Evolutionary conservation across 2,797 vertebrate genomes (phyloP).

Genomic region (Clarias fuscus): DNA sequence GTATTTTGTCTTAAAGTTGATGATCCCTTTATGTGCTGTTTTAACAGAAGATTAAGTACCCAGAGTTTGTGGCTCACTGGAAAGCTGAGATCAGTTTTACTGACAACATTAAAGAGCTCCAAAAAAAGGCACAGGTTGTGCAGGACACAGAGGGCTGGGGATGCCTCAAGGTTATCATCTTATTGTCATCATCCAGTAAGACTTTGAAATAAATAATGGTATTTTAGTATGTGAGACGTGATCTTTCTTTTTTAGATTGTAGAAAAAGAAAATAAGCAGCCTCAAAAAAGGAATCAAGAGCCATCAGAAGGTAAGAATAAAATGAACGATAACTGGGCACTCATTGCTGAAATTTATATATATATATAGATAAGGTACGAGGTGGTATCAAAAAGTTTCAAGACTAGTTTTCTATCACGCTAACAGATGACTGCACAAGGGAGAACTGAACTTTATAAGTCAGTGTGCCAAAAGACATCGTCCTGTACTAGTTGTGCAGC

Average conservation of each 20-base stretch:
- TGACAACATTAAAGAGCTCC: not conserved
- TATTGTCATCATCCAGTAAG: not conserved
- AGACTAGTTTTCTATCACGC: no score
- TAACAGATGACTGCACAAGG: no score
- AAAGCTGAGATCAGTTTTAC: not conserved
- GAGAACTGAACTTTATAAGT: no score
- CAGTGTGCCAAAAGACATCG: no score
- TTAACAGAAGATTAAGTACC: conserved; percentile 39
- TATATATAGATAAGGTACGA: no score
- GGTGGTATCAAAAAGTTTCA: no score
- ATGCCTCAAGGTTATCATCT: conserved; percentile 31
- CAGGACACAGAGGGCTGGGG: conserved; percentile 44
- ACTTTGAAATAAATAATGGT: not conserved
- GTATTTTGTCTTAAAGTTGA: not conserved
- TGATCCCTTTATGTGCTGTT: not conserved
- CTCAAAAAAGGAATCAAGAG: not conserved
- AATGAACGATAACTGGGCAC: not conserved
- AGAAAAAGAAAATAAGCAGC: conserved; percentile 25
- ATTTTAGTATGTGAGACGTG: not conserved
- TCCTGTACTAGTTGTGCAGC: no score
- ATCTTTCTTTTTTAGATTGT: conserved; percentile 27
- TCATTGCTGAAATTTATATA: not conserved
- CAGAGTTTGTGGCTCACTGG: conserved; percentile 12
- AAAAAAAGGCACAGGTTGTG: conserved; percentile 33
- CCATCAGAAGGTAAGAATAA: conserved; percentile 13